Percentiles rank a stretch among this genome's conserved stretches.
Conservation (phyloP, 2,797 vertebrate species). For the Nyctibius grandis region DNA sequence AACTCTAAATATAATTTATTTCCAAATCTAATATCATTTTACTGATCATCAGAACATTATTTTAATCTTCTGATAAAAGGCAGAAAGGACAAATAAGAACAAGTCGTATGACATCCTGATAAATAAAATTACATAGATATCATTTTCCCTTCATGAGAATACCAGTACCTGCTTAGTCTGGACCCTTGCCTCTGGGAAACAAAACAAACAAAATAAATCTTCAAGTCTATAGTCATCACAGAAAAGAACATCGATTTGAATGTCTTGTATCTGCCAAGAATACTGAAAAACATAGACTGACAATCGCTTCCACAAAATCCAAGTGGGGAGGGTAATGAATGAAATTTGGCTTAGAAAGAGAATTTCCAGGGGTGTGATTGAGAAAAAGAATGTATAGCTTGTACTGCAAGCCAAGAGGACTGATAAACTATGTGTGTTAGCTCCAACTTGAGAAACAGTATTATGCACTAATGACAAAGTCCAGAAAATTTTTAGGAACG, state of each 20-base stretch:
- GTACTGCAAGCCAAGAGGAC: background rate
- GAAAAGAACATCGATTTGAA: background rate
- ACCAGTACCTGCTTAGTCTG: background rate
- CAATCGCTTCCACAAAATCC: background rate
- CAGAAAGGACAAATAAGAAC: background rate
- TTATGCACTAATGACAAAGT: background rate
- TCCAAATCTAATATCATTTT: background rate
- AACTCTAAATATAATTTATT: background rate
- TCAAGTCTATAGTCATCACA: background rate
- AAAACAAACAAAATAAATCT: background rate
- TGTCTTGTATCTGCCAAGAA: background rate
- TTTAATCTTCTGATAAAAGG: background rate
- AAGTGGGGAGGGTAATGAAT: background rate
- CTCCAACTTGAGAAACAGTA: background rate
- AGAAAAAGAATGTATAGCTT: background rate
- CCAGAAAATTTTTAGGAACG: background rate
- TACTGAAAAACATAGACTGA: background rate
- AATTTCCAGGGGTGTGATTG: background rate
- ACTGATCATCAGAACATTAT: background rate
- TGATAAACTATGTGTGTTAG: background rate
- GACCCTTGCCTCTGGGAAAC: background rate
- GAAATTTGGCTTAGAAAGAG: background rate
- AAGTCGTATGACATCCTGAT: background rate
- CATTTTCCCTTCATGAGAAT: background rate
- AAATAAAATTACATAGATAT: background rate